phyloP scores from a whole-genome alignment of 2,888 invertebrate species.

The Oxystoma pomonae region DNA sequence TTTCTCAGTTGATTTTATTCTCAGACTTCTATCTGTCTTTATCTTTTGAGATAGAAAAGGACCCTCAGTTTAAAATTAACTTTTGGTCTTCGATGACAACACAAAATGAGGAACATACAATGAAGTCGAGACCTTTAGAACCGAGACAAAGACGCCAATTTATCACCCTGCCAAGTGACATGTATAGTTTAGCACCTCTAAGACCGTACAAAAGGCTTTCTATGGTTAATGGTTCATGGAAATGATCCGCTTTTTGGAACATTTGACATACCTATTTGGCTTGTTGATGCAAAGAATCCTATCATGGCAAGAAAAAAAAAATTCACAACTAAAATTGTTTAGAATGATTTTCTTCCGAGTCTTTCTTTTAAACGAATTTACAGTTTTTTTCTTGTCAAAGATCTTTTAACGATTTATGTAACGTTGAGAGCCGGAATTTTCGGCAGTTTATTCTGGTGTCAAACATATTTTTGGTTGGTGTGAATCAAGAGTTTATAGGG shows the following conservation, averaged over 20 bases:
- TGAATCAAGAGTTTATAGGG: too few relatives aligned
- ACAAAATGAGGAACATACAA: background rate
- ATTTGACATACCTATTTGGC: background rate
- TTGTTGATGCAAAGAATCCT: background rate
- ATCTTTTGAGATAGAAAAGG: background rate
- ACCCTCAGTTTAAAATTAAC: background rate
- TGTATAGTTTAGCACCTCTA: background rate
- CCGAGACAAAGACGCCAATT: background rate
- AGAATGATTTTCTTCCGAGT: too few relatives aligned
- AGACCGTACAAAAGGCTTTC: background rate
- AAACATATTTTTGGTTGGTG: too few relatives aligned
- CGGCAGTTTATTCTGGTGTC: too few relatives aligned
- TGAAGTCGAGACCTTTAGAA: background rate
- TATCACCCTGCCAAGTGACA: background rate
- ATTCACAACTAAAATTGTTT: too few relatives aligned
- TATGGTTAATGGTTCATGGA: background rate
- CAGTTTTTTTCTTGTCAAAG: too few relatives aligned
- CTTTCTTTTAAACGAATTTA: too few relatives aligned
- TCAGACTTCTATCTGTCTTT: background rate
- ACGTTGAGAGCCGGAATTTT: too few relatives aligned
- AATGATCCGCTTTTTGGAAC: background rate
- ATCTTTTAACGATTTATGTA: too few relatives aligned
- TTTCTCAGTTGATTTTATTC: background rate
- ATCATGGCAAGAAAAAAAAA: too few relatives aligned
- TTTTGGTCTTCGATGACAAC: background rate